A percentile compares a stretch with the other conserved stretches of the same genome.
Evolutionary conservation across 2,888 invertebrate genomes (phyloP).

Genomic region (Tetragnatha montana): DNA sequence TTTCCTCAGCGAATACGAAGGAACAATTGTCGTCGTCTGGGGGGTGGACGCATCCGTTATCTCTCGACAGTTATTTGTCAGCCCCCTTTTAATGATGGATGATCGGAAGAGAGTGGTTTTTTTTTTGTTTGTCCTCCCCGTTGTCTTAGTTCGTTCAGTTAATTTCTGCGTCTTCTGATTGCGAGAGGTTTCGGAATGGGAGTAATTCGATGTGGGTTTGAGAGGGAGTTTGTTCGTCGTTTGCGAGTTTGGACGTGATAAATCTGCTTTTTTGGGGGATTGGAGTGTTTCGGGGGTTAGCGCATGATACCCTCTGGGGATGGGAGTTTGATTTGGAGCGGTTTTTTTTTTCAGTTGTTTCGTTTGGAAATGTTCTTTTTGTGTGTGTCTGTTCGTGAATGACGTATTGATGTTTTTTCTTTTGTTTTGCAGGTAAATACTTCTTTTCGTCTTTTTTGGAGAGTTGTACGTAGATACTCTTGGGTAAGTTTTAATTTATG

Average conservation of each 20-base stretch:
- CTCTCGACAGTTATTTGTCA: slow-evolving; percentile 28
- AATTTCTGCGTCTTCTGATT: background rate
- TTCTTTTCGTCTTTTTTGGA: too few species aligned
- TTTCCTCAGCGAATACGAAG: slow-evolving; percentile 13
- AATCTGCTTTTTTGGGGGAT: background rate
- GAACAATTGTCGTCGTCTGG: background rate
- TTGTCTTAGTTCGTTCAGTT: background rate
- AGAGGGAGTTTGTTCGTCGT: background rate
- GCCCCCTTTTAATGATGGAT: slow-evolving; percentile 37
- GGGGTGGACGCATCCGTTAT: slow-evolving; percentile 29
- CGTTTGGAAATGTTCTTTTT: background rate
- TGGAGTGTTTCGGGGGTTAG: background rate
- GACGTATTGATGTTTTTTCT: background rate
- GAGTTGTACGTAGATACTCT: too few species aligned
- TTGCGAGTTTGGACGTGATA: background rate
- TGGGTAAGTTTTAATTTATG: too few species aligned
- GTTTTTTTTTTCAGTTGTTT: background rate
- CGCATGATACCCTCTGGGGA: background rate
- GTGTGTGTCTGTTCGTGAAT: background rate
- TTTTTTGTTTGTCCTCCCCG: background rate
- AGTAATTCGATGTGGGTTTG: background rate
- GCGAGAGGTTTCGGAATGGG: background rate
- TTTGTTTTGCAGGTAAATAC: background rate
- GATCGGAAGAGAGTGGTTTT: background rate
- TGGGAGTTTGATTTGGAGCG: background rate